phyloP scores from a whole-genome alignment of 2,797 vertebrate genomes.

The Sebastes umbrosus region DNA sequence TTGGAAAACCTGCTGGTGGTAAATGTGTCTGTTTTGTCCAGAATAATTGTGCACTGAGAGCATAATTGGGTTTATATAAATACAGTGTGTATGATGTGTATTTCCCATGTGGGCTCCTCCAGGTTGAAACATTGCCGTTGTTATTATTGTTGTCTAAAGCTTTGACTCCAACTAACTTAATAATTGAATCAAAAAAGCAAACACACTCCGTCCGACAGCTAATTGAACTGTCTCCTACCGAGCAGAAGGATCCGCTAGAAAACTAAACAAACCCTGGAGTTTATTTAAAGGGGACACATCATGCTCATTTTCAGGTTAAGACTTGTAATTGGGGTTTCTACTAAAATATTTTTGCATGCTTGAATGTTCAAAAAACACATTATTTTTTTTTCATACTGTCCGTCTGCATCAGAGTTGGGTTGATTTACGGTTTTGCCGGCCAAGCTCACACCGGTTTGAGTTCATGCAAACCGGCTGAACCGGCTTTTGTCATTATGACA shows the following conservation, averaged over 20 bases:
- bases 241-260: background rate
- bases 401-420: too few species aligned
- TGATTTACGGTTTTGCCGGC: fast-evolving
- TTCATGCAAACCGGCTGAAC: too few species aligned
- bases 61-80: too few species aligned
- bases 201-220: background rate
- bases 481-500: too few species aligned
- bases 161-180: background rate
- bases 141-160: background rate
- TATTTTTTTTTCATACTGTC: fast-evolving
- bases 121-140: background rate
- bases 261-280: background rate
- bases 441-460: too few species aligned
- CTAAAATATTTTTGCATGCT: too few species aligned
- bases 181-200: background rate
- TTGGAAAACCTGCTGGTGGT: background rate
- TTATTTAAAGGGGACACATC: background rate
- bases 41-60: background rate
- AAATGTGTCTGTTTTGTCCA: background rate
- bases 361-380: too few species aligned
- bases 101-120: background rate
- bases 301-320: too few species aligned
- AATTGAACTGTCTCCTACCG: background rate
- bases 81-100: background rate
- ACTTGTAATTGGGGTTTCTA: too few species aligned